Conservation (phyloP, 1,140 invertebrate genomes). For the Sycophaga agraensis region DNA sequence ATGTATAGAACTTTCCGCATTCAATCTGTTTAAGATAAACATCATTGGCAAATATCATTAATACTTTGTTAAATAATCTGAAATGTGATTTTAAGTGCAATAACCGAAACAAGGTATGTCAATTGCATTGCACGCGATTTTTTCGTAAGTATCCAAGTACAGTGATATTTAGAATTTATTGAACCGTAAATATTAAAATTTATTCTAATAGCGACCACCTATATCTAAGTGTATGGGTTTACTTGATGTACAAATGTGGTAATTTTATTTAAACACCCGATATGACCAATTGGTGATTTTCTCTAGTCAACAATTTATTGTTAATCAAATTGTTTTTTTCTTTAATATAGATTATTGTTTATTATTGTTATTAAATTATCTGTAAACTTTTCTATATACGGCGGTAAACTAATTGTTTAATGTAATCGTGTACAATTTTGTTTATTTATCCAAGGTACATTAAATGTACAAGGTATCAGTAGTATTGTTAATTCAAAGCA, state of each 20-base stretch:
- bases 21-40: no score
- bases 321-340: constrained; percentile 14
- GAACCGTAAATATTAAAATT: constrained; percentile 20
- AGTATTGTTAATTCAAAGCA: background rate
- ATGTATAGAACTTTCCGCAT: no score
- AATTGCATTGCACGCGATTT: constrained; percentile 28
- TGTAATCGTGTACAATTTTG: constrained; percentile 2
- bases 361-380: constrained; percentile 20
- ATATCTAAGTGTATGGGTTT: constrained; percentile 10
- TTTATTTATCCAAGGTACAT: constrained; percentile 23
- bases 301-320: constrained; percentile 28
- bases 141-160: constrained; percentile 21
- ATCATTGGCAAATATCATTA: constrained; percentile 18
- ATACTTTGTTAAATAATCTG: constrained; percentile 15
- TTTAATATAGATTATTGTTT: constrained; percentile 8
- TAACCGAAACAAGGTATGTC: constrained; percentile 28
- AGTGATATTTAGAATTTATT: constrained; percentile 30
- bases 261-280: constrained; percentile 2
- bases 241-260: constrained; percentile 9
- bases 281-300: constrained; percentile 19
- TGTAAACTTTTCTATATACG: constrained; percentile 21
- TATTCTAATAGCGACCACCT: constrained; percentile 18
- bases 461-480: background rate
- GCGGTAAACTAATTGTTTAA: constrained; percentile 11
- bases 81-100: constrained; percentile 26